Evolutionary conservation across 2,888 invertebrate genomes (phyloP).

Genomic region (Mycalesis mineus): DNA sequence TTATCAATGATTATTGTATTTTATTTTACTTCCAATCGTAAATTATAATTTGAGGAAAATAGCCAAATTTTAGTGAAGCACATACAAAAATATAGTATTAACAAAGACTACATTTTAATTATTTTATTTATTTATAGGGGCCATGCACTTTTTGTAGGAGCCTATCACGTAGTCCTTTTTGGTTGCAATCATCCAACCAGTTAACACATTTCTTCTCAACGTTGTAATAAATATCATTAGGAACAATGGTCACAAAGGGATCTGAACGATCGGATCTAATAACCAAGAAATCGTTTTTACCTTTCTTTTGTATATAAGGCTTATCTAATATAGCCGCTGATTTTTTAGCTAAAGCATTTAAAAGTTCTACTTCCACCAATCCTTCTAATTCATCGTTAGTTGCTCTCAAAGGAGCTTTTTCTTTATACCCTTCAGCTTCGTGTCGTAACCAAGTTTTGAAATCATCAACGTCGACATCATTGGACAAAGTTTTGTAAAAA

Average conservation of each 20-base stretch:
- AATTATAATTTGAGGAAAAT: too few relatives aligned
- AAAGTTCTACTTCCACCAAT: conserved; percentile 45
- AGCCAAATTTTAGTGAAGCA: too few relatives aligned
- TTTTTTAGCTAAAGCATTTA: conserved; percentile 33
- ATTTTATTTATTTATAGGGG: conserved; percentile 32
- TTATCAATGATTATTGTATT: conserved; percentile 10
- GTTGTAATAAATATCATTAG: conserved; percentile 56
- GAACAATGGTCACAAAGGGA: conserved; percentile 53
- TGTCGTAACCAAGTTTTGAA: conserved; percentile 23
- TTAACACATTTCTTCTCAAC: conserved; percentile 61
- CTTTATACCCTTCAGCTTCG: not conserved
- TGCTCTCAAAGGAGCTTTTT: not conserved
- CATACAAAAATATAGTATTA: too few relatives aligned
- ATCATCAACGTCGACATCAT: not conserved
- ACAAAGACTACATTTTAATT: too few relatives aligned
- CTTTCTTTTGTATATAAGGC: conserved; percentile 46
- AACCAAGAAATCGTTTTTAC: conserved; percentile 55
- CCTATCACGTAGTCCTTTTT: conserved; percentile 47
- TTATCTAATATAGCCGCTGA: conserved; percentile 43
- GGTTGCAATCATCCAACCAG: conserved; percentile 62
- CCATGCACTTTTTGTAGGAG: conserved; percentile 41
- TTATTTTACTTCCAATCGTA: conserved; percentile 11
- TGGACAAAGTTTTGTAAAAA: conserved; percentile 5
- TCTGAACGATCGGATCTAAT: conserved; percentile 40
- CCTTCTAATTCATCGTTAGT: conserved; percentile 20